phyloP scores from a whole-genome alignment of 1,140 invertebrate species.

The Pteromalus puparum region DNA sequence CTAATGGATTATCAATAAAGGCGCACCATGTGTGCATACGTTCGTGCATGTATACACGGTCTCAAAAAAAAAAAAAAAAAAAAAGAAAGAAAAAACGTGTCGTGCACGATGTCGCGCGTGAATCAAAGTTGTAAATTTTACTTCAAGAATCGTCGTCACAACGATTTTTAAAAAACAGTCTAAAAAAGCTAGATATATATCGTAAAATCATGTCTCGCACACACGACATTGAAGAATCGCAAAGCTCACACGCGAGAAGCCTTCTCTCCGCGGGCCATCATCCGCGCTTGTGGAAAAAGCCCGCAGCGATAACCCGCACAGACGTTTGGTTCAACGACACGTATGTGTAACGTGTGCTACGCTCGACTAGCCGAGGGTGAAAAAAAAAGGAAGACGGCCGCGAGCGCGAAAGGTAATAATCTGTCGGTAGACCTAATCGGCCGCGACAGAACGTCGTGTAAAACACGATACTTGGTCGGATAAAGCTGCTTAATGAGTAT shows the following conservation, averaged over 20 bases:
- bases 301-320: too few relatives aligned
- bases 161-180: too few relatives aligned
- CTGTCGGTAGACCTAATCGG: constrained; percentile 17
- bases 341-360: not conserved
- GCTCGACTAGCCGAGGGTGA: too few relatives aligned
- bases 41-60: constrained; percentile 39
- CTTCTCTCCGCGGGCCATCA: not conserved
- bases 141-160: too few relatives aligned
- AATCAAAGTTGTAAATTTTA: not conserved
- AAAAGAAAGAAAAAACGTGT: too few relatives aligned
- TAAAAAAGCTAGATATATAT: not conserved
- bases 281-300: too few relatives aligned
- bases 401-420: constrained; percentile 16
- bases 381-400: not conserved
- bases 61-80: not conserved
- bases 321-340: constrained; percentile 32
- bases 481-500: constrained; percentile 25
- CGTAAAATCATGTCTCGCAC: not conserved
- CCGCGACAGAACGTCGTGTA: constrained; percentile 16
- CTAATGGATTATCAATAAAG: constrained; percentile 68
- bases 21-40: constrained; percentile 57
- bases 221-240: not conserved
- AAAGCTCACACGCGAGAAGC: not conserved
- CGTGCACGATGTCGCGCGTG: not conserved
- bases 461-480: constrained; percentile 30